These are phyloP conservation scores for Hafferia zeledoni DNA, from an alignment of 2,797 vertebrate species.

Conservation along the genomic window DNA sequence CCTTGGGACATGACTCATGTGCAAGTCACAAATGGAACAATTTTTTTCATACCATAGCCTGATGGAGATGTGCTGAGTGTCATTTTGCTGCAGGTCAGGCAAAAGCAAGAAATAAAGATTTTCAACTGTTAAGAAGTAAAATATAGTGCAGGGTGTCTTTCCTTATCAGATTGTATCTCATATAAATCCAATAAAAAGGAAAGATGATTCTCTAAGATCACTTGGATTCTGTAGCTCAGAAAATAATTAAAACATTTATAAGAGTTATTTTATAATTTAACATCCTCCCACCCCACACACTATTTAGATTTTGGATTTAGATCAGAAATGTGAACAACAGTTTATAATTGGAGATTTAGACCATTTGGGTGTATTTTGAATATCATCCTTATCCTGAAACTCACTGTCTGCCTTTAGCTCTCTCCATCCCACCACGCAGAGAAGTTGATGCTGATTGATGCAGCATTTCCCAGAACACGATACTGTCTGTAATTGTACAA, in stretches of 20 bases:
- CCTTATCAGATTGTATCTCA: background rate
- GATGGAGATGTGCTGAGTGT: background rate
- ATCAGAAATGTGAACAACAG: background rate
- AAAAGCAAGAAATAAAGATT: background rate
- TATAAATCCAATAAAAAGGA: background rate
- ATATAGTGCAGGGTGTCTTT: background rate
- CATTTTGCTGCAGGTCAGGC: background rate
- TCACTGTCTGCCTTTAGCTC: background rate
- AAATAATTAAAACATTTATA: background rate
- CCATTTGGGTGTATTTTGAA: background rate
- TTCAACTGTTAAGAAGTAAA: background rate
- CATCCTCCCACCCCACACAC: background rate
- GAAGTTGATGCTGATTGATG: background rate
- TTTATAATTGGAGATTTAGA: background rate
- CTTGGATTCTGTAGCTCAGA: background rate
- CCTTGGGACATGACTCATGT: background rate
- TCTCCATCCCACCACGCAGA: accelerated
- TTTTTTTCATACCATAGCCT: background rate
- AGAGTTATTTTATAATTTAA: background rate
- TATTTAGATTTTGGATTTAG: background rate
- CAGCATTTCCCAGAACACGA: background rate
- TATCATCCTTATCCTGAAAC: background rate
- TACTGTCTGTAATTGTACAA: background rate
- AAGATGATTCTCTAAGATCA: background rate
- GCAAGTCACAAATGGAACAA: background rate